Evolutionary conservation across 2,113 vertebrate genomes (phyloP).

Genomic region (Chamaea fasciata): DNA sequence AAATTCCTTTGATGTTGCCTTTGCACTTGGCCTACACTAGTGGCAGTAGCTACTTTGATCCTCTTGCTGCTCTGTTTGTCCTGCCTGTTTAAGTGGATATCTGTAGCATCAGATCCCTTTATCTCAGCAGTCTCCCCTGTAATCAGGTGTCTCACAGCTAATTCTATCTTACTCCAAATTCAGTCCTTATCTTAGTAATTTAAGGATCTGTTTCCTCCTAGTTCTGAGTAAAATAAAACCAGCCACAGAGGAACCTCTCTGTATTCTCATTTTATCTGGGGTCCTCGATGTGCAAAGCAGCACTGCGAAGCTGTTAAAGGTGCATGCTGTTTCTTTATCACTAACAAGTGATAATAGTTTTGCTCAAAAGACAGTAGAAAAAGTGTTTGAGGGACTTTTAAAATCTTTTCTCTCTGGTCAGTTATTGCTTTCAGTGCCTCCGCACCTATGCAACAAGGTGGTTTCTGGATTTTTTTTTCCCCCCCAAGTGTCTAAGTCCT

Average conservation of each 20-base stretch:
- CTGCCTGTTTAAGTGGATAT: background rate
- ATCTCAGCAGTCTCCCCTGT: background rate
- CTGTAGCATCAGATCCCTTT: background rate
- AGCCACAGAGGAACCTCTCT: background rate
- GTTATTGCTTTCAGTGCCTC: background rate
- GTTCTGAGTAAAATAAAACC: background rate
- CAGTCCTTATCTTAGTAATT: background rate
- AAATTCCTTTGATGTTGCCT: background rate
- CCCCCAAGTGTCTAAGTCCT: background rate
- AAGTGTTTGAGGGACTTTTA: background rate
- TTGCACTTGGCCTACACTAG: background rate
- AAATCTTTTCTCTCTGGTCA: background rate
- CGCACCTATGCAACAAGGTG: background rate
- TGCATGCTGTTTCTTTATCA: background rate
- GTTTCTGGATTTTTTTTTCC: background rate
- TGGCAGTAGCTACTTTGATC: background rate
- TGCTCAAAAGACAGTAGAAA: background rate
- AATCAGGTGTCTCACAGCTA: background rate
- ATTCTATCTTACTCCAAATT: constrained; percentile 32
- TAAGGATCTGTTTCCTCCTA: background rate
- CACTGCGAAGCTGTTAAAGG: background rate
- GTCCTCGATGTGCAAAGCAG: background rate
- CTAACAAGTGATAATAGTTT: background rate
- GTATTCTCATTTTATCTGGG: background rate
- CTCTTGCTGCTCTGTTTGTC: background rate